phyloP scores from a whole-genome alignment of 2,113 vertebrate genomes.

The Pampusana beccarii region DNA sequence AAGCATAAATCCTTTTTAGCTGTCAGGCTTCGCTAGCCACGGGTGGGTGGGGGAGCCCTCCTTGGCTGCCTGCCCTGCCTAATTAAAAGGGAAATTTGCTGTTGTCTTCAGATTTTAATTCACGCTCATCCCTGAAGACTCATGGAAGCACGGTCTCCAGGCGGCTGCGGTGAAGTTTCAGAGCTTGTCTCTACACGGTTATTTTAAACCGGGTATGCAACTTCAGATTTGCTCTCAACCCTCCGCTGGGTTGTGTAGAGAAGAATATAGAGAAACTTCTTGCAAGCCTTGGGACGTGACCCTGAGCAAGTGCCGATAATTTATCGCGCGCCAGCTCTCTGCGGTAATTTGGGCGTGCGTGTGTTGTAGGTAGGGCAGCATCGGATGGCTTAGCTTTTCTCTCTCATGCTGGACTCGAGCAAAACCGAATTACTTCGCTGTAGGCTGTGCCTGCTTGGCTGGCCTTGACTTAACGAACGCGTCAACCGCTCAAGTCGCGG shows the following conservation, averaged over 20 bases:
- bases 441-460: background rate
- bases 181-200: background rate
- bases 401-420: background rate
- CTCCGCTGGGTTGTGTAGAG: background rate
- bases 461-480: background rate
- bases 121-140: background rate
- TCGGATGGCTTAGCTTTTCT: background rate
- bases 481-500: background rate
- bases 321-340: background rate
- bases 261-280: background rate
- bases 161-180: constrained; percentile 17
- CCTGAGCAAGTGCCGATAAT: background rate
- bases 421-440: accelerated
- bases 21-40: background rate
- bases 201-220: background rate
- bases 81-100: constrained; percentile 56
- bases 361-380: background rate
- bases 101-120: constrained; percentile 58
- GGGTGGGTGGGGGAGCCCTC: background rate
- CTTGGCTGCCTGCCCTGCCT: constrained; percentile 50
- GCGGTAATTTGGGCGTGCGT: accelerated
- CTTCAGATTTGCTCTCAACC: background rate
- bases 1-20: constrained; percentile 8
- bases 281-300: background rate
- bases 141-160: background rate